A percentile compares a stretch with the other conserved stretches of the same genome.
Evolutionary conservation across 2,797 vertebrate genomes (phyloP).

Genomic region (Girardinus metallicus): DNA sequence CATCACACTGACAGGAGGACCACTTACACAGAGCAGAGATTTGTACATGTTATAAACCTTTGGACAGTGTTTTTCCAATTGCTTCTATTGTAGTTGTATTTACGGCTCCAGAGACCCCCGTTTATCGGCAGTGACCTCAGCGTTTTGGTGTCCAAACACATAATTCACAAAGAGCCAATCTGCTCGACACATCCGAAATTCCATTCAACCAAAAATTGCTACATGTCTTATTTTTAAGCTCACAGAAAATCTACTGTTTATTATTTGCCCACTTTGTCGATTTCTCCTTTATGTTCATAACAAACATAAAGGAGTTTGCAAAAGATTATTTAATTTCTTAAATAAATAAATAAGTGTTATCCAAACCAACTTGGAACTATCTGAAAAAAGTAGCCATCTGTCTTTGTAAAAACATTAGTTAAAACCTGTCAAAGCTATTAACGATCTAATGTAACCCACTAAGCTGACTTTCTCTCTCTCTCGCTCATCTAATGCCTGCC

Average conservation of each 20-base stretch:
- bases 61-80: not conserved
- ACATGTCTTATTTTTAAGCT: not conserved
- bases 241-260: not conserved
- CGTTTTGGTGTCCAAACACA: not conserved
- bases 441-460: too few relatives aligned
- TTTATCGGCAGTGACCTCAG: not conserved
- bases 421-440: too few relatives aligned
- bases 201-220: not conserved
- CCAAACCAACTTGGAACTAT: too few relatives aligned
- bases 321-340: not conserved
- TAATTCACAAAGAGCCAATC: not conserved
- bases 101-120: not conserved
- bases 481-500: too few relatives aligned
- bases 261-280: not conserved
- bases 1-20: not conserved
- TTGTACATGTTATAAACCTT: slow-evolving; percentile 1
- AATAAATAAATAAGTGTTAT: too few relatives aligned
- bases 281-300: not conserved
- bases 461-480: too few relatives aligned
- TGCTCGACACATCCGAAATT: not conserved
- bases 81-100: slow-evolving; percentile 4
- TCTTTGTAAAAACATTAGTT: too few relatives aligned
- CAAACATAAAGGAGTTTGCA: not conserved
- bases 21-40: not conserved
- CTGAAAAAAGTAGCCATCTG: too few relatives aligned